Conservation (phyloP, 2,797 vertebrate species). For the Atherinosoma microstoma region DNA sequence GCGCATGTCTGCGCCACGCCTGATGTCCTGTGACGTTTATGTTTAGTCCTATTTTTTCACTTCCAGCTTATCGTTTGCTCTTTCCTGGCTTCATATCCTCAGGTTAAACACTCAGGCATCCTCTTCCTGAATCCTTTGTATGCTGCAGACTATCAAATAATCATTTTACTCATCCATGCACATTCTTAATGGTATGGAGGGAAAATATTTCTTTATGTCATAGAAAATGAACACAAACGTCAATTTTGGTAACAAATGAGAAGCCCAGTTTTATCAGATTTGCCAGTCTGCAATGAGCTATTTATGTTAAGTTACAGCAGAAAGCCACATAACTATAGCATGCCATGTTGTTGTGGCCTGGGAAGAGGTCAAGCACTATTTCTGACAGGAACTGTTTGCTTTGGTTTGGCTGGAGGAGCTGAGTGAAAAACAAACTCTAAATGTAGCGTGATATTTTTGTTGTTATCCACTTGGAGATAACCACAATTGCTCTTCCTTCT, state of each 20-base stretch:
- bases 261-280: neutral
- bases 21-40: conserved; percentile 38
- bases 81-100: conserved; percentile 58
- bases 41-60: conserved; percentile 36
- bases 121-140: conserved; percentile 48
- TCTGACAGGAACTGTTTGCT: conserved; percentile 71
- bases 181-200: neutral
- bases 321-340: conserved; percentile 64
- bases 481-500: conserved; percentile 79
- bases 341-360: conserved; percentile 39
- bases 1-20: neutral
- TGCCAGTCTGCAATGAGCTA: conserved; percentile 32
- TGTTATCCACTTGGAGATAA: conserved; percentile 59
- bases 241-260: conserved; percentile 16
- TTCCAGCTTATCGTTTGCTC: conserved; percentile 48
- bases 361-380: conserved; percentile 68
- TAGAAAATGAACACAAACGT: conserved; percentile 22
- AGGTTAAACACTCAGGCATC: conserved; percentile 49
- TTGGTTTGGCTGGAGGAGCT: conserved; percentile 62
- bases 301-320: conserved; percentile 37
- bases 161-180: conserved; percentile 9
- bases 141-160: conserved; percentile 18
- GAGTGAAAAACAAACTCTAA: conserved; percentile 49
- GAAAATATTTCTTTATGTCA: conserved; percentile 5
- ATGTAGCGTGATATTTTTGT: conserved; percentile 67